phyloP scores from a whole-genome alignment of 2,888 invertebrate species.

The Seladonia tumulorum region DNA sequence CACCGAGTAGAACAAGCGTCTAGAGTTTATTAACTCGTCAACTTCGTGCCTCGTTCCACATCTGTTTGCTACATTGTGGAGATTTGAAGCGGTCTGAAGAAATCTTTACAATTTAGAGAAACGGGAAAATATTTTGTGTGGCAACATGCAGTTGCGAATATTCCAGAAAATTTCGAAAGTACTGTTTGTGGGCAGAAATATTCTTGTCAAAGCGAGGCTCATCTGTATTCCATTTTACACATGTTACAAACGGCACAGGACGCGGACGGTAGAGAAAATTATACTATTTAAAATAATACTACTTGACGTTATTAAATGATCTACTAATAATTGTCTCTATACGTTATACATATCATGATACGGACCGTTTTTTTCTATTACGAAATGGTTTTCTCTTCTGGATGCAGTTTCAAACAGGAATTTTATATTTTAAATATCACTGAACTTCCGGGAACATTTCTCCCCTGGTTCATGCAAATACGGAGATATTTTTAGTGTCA shows the following conservation, averaged over 20 bases:
- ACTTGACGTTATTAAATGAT: not conserved
- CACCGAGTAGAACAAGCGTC: no score
- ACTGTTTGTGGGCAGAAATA: no score
- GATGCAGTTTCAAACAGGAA: not conserved
- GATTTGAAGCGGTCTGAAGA: not conserved
- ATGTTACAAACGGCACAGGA: no score
- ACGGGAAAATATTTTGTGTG: not conserved
- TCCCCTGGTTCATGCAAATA: not conserved
- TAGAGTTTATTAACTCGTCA: not conserved
- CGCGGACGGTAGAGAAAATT: not conserved
- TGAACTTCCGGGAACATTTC: not conserved
- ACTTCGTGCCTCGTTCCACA: not conserved
- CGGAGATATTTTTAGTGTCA: not conserved
- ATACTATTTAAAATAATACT: not conserved
- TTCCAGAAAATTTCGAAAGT: not conserved
- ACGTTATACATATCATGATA: no score
- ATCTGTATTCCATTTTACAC: not conserved
- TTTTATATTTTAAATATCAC: not conserved
- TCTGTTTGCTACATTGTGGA: not conserved
- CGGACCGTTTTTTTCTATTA: not conserved
- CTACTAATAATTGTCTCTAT: not conserved
- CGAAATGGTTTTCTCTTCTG: not conserved
- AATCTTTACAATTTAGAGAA: not conserved
- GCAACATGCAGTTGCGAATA: not conserved
- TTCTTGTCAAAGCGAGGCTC: not conserved